Base-by-base conservation (phyloP, 2,888 invertebrate species). In the Xestia ashworthii region DNA sequence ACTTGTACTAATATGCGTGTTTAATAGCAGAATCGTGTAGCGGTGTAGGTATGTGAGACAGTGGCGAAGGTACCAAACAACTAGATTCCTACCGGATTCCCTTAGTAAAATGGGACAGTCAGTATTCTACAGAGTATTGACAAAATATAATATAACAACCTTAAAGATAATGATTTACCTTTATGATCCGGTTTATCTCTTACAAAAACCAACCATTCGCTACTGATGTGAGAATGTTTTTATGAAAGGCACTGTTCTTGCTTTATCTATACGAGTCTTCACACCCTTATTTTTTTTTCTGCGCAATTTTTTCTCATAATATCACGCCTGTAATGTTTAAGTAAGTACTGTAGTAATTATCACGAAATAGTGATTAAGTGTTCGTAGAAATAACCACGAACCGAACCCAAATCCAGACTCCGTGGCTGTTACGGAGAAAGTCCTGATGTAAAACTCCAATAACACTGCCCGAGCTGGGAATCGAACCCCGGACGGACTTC, bases 221-320 rank as follows among this genome's bases (percentile, higher is more conserved):
- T 32, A 32, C 32, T 32, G 32, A 32, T 32, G 32, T 60, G 14
- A 16, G n/a, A 58, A 32, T 38, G 44, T 48, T 60, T 25, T 62
- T 14, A 19, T 16, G 32, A 44, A 48, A 19, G 6, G 4, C 32
- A 22, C n/a, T 46, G 16, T 25, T 38, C 22, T 55, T 64, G 62
- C 12, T 60, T 16, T 50, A n/a, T 44, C 0, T 44, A 4, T 25
- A 71, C 0, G 62, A 22, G 16, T 22, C 12, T 16, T 44, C 48
- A 22, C 38, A 46, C 76, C 41, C n/a, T 55, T 74, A n/a, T 58
- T 32, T 74, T 32, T 48, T 5, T 58, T 41, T 75, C 46, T 76
- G 55, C 0, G 9, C n/a, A 46, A 19, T 58, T 55, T 12, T 32
- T 32, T 73, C 6, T 74, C 41, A 64, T 22, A 55, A 55, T n/a